Conservation (phyloP, 64 coral and sea anemone species). For the Acropora tenuis region DNA sequence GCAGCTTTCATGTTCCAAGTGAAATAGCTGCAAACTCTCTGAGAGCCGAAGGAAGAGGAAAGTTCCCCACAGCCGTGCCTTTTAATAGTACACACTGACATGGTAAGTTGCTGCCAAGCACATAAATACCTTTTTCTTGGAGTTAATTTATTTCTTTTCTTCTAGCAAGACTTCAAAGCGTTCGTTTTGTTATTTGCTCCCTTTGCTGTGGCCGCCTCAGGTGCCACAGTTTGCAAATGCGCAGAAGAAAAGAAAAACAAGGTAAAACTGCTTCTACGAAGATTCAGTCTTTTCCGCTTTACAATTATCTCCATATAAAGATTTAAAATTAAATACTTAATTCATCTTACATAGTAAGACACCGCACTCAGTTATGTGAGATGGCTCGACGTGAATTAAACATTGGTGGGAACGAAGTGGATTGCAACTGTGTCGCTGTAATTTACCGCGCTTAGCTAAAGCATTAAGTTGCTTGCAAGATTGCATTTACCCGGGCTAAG, state of each 20-base stretch:
- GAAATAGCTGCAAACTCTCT: neutral
- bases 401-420: too few relatives aligned
- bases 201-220: neutral
- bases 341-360: too few relatives aligned
- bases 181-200: neutral
- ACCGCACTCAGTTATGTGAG: too few relatives aligned
- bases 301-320: too few relatives aligned
- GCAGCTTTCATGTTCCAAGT: neutral
- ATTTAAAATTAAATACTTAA: too few relatives aligned
- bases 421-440: too few relatives aligned
- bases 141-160: neutral
- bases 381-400: too few relatives aligned
- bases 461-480: too few relatives aligned
- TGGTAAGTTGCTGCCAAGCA: neutral
- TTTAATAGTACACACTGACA: neutral
- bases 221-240: neutral
- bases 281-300: too few relatives aligned
- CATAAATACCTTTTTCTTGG: too few relatives aligned
- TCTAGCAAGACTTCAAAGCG: slow-evolving; percentile 7
- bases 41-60: neutral
- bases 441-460: too few relatives aligned
- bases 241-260: neutral
- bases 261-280: neutral
- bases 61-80: neutral
- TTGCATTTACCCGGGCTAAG: too few relatives aligned